phyloP scores from a whole-genome alignment of 2,113 vertebrate genomes.

The Eulemur rufifrons region DNA sequence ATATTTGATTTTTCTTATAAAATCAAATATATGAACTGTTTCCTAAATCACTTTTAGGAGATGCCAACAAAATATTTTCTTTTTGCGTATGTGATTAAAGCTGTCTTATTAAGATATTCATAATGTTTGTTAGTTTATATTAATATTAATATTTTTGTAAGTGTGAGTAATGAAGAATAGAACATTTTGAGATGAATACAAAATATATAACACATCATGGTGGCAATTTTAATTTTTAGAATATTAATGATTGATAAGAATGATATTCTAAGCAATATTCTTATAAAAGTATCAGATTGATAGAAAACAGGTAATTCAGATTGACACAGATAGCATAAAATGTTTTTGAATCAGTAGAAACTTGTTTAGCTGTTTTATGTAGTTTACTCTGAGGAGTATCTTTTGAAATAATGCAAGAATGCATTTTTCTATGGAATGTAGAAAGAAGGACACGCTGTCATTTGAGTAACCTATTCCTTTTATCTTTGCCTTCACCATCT shows the following conservation, averaged over 20 bases:
- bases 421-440: background rate
- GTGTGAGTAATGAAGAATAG: background rate
- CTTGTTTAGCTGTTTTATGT: background rate
- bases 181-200: background rate
- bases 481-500: conserved; percentile 3
- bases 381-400: background rate
- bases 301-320: background rate
- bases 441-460: background rate
- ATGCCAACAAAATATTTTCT: background rate
- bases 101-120: background rate
- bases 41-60: background rate
- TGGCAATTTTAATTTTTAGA: background rate
- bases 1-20: background rate
- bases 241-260: background rate
- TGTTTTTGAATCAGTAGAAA: background rate
- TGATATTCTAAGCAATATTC: background rate
- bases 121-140: background rate
- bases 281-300: background rate
- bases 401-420: background rate
- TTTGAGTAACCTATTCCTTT: background rate
- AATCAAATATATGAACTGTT: background rate
- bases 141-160: background rate
- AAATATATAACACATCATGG: background rate
- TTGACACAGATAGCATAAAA: background rate
- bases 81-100: background rate